A percentile compares a stretch with the other conserved stretches of the same genome.
Evolutionary conservation across 2,888 invertebrate species (phyloP).

Genomic region (Cryptocephalus primarius): DNA sequence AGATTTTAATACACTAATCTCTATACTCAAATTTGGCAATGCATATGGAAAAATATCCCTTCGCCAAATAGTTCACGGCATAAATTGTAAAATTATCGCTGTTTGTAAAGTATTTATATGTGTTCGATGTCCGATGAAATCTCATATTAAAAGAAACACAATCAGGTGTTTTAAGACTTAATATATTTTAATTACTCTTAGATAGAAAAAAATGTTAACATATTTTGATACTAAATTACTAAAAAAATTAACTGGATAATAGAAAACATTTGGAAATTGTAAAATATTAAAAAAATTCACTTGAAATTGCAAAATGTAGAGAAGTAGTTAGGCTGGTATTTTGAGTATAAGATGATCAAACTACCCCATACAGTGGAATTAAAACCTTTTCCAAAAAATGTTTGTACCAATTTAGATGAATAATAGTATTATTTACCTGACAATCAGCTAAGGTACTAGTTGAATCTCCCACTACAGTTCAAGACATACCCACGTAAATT

Average conservation of each 20-base stretch:
- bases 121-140: slow-evolving; percentile 31
- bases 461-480: too few relatives aligned
- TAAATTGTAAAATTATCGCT: slow-evolving; percentile 8
- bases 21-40: too few relatives aligned
- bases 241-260: slow-evolving; percentile 13
- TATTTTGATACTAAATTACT: slow-evolving; percentile 37
- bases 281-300: background rate
- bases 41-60: too few relatives aligned
- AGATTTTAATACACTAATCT: too few relatives aligned
- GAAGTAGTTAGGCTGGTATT: background rate
- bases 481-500: too few relatives aligned
- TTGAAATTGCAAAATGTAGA: background rate
- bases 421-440: too few relatives aligned
- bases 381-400: too few relatives aligned
- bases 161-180: slow-evolving; percentile 27
- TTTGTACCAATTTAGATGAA: too few relatives aligned
- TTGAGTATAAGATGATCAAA: too few relatives aligned
- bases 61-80: too few relatives aligned
- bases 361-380: too few relatives aligned
- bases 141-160: slow-evolving; percentile 17
- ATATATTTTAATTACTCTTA: slow-evolving; percentile 35
- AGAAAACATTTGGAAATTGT: slow-evolving; percentile 1
- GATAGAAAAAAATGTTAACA: slow-evolving; percentile 31
- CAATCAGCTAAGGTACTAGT: too few relatives aligned
- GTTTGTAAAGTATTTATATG: slow-evolving; percentile 21